Evolutionary conservation across 2,113 vertebrate genomes (phyloP).

Genomic region (Trogon melanurus): DNA sequence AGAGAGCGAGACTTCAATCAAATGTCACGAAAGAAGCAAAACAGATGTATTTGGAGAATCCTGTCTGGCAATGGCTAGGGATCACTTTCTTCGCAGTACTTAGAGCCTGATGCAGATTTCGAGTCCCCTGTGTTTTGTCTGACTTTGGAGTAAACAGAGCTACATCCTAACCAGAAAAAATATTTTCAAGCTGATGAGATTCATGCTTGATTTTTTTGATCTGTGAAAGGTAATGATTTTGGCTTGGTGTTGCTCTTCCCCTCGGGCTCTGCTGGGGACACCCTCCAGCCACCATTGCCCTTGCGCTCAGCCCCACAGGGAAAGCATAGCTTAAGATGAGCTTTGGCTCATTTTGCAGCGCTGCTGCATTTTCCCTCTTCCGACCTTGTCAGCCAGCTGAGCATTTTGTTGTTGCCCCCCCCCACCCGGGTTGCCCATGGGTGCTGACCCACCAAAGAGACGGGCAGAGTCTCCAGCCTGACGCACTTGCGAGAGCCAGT

Average conservation of each 20-base stretch:
- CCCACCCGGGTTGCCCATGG: not conserved
- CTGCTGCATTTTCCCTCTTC: not conserved
- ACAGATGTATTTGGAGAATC: slow-evolving; percentile 25
- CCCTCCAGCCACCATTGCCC: not conserved
- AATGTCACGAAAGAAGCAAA: slow-evolving; percentile 38
- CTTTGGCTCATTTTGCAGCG: not conserved
- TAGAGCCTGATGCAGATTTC: not conserved
- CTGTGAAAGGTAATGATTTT: not conserved
- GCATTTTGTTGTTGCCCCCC: not conserved
- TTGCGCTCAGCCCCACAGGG: not conserved
- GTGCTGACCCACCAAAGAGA: not conserved
- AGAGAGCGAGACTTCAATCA: slow-evolving; percentile 42
- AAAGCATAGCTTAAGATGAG: not conserved
- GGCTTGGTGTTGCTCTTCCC: not conserved
- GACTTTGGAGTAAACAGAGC: not conserved
- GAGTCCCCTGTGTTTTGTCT: slow-evolving; percentile 14
- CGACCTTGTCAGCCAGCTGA: not conserved
- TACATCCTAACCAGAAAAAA: not conserved
- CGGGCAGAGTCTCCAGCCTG: not conserved
- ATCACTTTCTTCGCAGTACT: not conserved
- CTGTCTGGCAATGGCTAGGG: not conserved
- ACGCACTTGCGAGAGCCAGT: not conserved
- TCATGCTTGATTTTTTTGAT: not conserved
- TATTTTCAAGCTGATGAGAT: not conserved
- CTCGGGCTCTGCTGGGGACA: not conserved